Evolutionary conservation across 2,113 vertebrate species (phyloP).

Genomic region (Pollimyrus isidori): DNA sequence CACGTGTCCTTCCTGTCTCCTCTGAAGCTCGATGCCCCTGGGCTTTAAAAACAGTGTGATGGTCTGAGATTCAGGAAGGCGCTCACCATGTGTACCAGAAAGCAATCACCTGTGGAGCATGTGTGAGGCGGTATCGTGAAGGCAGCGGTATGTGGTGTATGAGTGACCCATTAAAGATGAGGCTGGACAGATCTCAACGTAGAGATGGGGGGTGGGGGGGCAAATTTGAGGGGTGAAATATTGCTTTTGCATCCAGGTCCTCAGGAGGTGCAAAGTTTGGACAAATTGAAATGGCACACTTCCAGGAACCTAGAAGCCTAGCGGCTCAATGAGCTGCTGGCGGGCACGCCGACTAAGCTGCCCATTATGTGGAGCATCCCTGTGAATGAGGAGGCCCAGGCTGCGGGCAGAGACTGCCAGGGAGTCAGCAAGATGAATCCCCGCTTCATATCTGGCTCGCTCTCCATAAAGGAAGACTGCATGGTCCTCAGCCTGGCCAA

Average conservation of each 20-base stretch:
- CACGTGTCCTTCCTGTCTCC: not conserved
- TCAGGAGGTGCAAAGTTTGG: not conserved
- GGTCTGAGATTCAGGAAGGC: not conserved
- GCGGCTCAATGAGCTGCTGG: not conserved
- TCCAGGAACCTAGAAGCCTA: not conserved
- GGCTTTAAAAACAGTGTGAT: not conserved
- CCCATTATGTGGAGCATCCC: not conserved
- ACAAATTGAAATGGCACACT: conserved; percentile 11
- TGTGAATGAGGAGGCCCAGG: not conserved
- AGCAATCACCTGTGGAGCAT: not conserved
- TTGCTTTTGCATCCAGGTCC: conserved; percentile 6
- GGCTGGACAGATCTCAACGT: not conserved
- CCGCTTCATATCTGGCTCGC: not conserved
- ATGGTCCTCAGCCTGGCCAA: not conserved
- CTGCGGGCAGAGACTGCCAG: not conserved
- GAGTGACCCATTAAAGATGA: not conserved
- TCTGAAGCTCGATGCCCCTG: too few relatives aligned
- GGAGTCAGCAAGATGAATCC: not conserved
- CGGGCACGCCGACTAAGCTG: not conserved
- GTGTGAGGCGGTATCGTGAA: not conserved
- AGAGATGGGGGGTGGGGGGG: not conserved
- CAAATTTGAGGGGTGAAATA: not conserved
- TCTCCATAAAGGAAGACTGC: not conserved
- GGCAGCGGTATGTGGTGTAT: not conserved
- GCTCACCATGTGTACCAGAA: not conserved